Percentiles rank a stretch among this genome's conserved stretches.
Conservation (phyloP, 2,888 invertebrate species). For the Antheraea yamamai region DNA sequence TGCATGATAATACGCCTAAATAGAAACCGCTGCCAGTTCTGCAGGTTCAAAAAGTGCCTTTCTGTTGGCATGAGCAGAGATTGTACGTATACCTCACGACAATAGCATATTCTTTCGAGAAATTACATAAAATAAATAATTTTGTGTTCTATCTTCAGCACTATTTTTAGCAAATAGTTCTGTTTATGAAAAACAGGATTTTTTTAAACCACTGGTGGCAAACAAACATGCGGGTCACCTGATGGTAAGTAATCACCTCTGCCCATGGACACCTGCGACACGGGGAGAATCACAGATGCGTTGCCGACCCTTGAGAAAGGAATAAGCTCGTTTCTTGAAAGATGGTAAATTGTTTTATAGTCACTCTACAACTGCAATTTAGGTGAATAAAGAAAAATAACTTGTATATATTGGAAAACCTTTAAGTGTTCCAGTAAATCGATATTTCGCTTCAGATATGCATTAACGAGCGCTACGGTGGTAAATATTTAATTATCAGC, state of each 20-base stretch:
- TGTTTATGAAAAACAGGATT: not conserved
- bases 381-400: not conserved
- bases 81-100: conserved; percentile 87
- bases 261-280: too few species aligned
- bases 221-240: too few species aligned
- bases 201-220: too few species aligned
- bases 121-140: not conserved
- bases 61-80: conserved; percentile 98
- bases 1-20: conserved; percentile 96
- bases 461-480: not conserved
- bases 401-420: not conserved
- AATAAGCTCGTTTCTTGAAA: too few species aligned
- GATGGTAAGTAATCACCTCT: too few species aligned
- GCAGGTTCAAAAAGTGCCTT: conserved; percentile 97
- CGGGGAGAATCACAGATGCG: too few species aligned
- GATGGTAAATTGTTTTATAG: not conserved
- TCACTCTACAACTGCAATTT: not conserved
- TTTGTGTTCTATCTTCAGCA: not conserved
- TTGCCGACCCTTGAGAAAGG: too few species aligned
- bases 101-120: not conserved
- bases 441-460: conserved; percentile 2
- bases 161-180: not conserved
- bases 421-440: not conserved
- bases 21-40: conserved; percentile 97
- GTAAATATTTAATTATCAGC: not conserved